Evolutionary conservation across 2,888 invertebrate species (phyloP).

Genomic region (Meliscaeva auricollis): DNA sequence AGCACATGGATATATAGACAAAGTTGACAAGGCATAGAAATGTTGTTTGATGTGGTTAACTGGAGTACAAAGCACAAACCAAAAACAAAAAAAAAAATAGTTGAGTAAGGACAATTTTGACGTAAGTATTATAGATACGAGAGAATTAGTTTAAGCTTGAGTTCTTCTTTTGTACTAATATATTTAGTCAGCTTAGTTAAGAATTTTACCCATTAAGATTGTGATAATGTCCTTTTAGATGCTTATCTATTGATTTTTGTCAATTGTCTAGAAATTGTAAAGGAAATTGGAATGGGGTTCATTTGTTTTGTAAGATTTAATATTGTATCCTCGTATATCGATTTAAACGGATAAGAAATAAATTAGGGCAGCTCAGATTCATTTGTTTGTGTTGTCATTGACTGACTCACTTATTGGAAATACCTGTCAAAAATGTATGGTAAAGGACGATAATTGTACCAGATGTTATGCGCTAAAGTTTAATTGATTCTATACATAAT

Average conservation of each 20-base stretch:
- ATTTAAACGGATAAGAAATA: too few relatives aligned
- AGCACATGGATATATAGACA: neutral
- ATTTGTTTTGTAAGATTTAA: too few relatives aligned
- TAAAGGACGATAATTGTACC: too few relatives aligned
- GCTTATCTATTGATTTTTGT: slow-evolving; percentile 4
- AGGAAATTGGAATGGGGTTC: too few relatives aligned
- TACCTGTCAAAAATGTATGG: too few relatives aligned
- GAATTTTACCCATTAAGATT: slow-evolving; percentile 4
- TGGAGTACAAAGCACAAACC: slow-evolving; percentile 12
- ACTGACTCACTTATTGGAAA: too few relatives aligned
- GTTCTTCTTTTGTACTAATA: slow-evolving; percentile 15
- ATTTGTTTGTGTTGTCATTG: too few relatives aligned
- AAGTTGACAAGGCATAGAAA: slow-evolving; percentile 55
- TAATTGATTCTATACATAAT: too few relatives aligned
- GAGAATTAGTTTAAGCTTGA: slow-evolving; percentile 16
- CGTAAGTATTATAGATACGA: neutral
- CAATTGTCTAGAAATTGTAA: neutral
- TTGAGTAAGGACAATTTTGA: slow-evolving; percentile 10
- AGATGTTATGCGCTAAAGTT: too few relatives aligned
- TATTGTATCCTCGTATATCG: too few relatives aligned
- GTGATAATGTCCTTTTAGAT: neutral
- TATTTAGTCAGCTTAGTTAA: slow-evolving; percentile 10
- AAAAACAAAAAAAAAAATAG: slow-evolving; percentile 6
- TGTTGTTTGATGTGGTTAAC: slow-evolving; percentile 65
- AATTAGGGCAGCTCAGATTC: too few relatives aligned